phyloP scores from a whole-genome alignment of 2,888 invertebrate species.

The Eupithecia dodoneata region DNA sequence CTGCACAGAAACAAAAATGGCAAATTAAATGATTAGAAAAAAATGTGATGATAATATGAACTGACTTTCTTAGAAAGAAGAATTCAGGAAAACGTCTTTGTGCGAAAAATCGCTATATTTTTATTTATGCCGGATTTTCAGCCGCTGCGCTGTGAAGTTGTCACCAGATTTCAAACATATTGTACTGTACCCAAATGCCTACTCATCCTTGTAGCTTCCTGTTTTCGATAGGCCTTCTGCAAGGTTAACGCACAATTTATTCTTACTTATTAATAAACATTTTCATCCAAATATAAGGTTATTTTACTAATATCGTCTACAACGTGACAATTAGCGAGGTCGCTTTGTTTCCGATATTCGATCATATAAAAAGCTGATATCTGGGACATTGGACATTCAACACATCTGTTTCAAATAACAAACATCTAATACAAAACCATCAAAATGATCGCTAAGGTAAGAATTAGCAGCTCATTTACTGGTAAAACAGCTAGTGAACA shows the following conservation, averaged over 20 bases:
- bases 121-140: neutral
- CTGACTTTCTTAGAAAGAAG: neutral
- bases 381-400: constrained; percentile 60
- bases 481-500: neutral
- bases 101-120: neutral
- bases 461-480: neutral
- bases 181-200: constrained; percentile 36
- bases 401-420: constrained; percentile 44
- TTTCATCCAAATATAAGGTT: constrained; percentile 55
- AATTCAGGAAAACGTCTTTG: neutral
- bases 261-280: constrained; percentile 47
- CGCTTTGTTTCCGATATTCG: constrained; percentile 62
- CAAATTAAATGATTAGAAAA: neutral
- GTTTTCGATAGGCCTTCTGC: constrained; percentile 20
- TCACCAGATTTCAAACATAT: neutral
- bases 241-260: neutral
- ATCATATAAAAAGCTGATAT: constrained; percentile 67
- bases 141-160: neutral
- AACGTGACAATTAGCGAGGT: constrained; percentile 65
- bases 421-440: constrained; percentile 48
- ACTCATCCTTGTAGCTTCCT: constrained; percentile 36
- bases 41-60: neutral
- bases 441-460: constrained; percentile 71
- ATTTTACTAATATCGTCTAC: constrained; percentile 49
- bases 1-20: neutral